phyloP scores from a whole-genome alignment of 1,140 invertebrate species.

The Heterodera schachtii region DNA sequence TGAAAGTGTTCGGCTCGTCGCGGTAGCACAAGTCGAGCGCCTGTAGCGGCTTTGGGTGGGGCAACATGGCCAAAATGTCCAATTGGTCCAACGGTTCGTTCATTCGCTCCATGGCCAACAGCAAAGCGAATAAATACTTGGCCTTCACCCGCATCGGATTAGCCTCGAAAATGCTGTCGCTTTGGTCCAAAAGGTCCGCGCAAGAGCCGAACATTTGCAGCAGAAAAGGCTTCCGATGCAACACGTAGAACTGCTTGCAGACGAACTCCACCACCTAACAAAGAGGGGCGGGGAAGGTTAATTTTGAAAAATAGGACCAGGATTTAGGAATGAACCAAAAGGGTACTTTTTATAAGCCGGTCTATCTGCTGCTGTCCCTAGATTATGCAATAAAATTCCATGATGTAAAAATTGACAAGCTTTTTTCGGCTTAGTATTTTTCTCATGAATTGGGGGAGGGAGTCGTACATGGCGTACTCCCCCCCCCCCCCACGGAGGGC shows the following conservation, averaged over 20 bases:
- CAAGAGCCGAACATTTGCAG: conserved; percentile 95
- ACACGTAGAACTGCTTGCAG: conserved; percentile 95
- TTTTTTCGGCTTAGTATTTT: too few relatives aligned
- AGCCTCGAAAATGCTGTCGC: conserved; percentile 62
- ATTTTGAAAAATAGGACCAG: neutral
- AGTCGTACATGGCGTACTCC: too few relatives aligned
- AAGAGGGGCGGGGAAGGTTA: too few relatives aligned
- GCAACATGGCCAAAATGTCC: conserved; percentile 75
- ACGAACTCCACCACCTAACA: conserved; percentile 86
- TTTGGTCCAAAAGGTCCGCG: conserved; percentile 84
- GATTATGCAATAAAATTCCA: too few relatives aligned
- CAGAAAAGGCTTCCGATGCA: conserved; percentile 94
- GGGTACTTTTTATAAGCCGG: too few relatives aligned
- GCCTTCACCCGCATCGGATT: conserved; percentile 65
- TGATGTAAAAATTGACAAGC: too few relatives aligned
- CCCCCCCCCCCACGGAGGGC: too few relatives aligned
- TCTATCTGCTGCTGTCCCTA: too few relatives aligned
- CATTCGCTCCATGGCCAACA: conserved; percentile 71
- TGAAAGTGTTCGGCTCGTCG: conserved; percentile 90
- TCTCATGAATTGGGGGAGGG: too few relatives aligned
- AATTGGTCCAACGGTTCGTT: conserved; percentile 74
- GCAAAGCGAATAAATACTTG: conserved; percentile 71
- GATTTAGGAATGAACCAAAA: too few relatives aligned
- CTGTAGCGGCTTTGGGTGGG: conserved; percentile 91
- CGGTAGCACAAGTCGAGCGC: conserved; percentile 96